Conservation (phyloP, 2,888 invertebrate genomes). For the Eupithecia subumbrata region DNA sequence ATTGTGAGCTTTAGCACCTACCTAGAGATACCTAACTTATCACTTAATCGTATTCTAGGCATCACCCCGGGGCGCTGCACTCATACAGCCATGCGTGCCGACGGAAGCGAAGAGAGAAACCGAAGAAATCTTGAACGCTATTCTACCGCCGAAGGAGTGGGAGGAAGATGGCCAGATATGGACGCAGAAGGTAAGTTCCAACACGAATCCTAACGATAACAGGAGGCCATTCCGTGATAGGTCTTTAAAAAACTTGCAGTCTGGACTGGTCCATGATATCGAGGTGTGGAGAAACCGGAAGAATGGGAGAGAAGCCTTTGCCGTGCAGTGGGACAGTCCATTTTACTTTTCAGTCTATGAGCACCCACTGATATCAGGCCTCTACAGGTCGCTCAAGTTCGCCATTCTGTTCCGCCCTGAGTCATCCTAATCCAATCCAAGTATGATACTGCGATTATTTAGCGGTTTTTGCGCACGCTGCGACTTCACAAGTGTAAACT, state of each 20-base stretch:
- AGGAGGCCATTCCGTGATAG: too few species aligned
- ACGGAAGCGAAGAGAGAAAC: conserved; percentile 90
- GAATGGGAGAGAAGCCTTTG: background rate
- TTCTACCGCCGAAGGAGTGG: conserved; percentile 97
- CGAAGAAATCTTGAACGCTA: conserved; percentile 96
- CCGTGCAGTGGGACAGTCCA: background rate
- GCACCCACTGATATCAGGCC: background rate
- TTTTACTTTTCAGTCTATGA: background rate
- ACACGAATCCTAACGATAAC: background rate
- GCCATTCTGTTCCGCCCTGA: background rate
- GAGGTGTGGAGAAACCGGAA: background rate
- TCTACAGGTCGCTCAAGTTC: background rate
- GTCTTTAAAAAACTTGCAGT: too few species aligned
- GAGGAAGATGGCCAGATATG: conserved; percentile 96
- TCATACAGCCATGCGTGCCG: conserved; percentile 82
- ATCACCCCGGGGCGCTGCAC: conserved; percentile 72
- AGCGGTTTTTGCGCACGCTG: too few species aligned
- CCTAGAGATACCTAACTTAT: background rate
- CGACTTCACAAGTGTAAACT: too few species aligned
- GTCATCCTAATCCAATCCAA: background rate
- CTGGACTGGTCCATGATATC: too few species aligned
- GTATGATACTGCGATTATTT: background rate
- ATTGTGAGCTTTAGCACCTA: background rate
- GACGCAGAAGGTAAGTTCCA: conserved; percentile 88
- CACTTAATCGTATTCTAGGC: conserved; percentile 46